These are phyloP conservation scores for Sphaerophoria taeniata DNA, from an alignment of 2,888 invertebrate genomes.

Conservation along the genomic window DNA sequence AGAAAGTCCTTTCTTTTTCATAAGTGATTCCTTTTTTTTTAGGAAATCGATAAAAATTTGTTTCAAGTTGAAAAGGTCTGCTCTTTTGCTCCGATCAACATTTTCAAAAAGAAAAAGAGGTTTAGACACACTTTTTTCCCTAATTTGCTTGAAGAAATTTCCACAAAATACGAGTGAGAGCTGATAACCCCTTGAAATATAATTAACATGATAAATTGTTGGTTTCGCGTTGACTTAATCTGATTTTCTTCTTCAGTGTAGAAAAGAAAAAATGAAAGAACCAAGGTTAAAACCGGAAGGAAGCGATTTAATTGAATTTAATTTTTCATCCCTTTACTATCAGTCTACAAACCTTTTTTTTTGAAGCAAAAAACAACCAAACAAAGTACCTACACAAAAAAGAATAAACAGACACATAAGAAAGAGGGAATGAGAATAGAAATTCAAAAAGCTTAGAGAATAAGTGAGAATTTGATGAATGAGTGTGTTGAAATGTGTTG, in stretches of 20 bases:
- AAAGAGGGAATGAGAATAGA: not conserved
- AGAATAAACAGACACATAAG: not conserved
- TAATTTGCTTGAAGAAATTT: not conserved
- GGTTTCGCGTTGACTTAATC: not conserved
- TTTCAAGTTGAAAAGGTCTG: too few species aligned
- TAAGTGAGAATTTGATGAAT: slow-evolving; percentile 19
- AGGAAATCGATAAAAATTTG: too few species aligned
- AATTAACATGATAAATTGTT: slow-evolving; percentile 1
- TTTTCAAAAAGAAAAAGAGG: too few species aligned
- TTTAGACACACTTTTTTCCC: too few species aligned
- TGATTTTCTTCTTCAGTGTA: not conserved
- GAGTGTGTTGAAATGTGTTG: slow-evolving; percentile 36
- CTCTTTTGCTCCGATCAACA: too few species aligned
- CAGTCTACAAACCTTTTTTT: slow-evolving; percentile 63
- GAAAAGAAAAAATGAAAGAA: not conserved
- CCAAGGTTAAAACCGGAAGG: slow-evolving; percentile 36
- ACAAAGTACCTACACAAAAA: not conserved
- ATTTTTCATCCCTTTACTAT: slow-evolving; percentile 59
- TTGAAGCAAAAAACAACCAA: slow-evolving; percentile 16
- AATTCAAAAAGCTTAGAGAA: slow-evolving; percentile 6
- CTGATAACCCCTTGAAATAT: not conserved
- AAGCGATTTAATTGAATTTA: slow-evolving; percentile 67
- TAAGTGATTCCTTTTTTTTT: too few species aligned
- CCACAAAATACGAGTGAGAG: not conserved
- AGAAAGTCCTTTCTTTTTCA: too few species aligned